Conservation (phyloP, 2,113 vertebrate species). For the Plecotus auritus region DNA sequence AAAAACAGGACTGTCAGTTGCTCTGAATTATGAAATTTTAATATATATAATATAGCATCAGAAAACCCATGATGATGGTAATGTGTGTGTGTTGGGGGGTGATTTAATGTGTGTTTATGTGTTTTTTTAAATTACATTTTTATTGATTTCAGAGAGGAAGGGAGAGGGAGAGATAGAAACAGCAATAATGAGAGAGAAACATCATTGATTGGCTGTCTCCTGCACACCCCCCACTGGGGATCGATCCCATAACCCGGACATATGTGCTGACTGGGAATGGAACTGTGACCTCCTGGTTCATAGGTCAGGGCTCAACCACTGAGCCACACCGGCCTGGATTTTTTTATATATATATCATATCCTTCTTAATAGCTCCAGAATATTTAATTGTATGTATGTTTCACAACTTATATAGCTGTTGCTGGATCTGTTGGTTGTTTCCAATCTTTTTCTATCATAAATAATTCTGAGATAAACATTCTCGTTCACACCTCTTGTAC, state of each 20-base stretch:
- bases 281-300: too few species aligned
- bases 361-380: not conserved
- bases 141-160: too few species aligned
- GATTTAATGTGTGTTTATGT: not conserved
- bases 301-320: too few species aligned
- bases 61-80: not conserved
- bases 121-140: too few species aligned
- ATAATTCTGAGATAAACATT: slow-evolving; percentile 13
- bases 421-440: not conserved
- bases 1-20: not conserved
- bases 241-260: too few species aligned
- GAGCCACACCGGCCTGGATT: not conserved
- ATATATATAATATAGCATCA: not conserved
- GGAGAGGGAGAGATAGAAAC: too few species aligned
- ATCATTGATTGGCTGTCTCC: too few species aligned
- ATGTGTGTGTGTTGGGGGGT: not conserved
- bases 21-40: not conserved
- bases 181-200: too few species aligned
- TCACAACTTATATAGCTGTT: not conserved
- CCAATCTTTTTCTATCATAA: not conserved
- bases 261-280: too few species aligned
- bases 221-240: too few species aligned
- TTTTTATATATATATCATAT: not conserved
- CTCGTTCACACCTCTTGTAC: not conserved
- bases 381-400: not conserved